Evolutionary conservation across 2,888 invertebrate genomes (phyloP).

Genomic region (Trachelus iudaicus): DNA sequence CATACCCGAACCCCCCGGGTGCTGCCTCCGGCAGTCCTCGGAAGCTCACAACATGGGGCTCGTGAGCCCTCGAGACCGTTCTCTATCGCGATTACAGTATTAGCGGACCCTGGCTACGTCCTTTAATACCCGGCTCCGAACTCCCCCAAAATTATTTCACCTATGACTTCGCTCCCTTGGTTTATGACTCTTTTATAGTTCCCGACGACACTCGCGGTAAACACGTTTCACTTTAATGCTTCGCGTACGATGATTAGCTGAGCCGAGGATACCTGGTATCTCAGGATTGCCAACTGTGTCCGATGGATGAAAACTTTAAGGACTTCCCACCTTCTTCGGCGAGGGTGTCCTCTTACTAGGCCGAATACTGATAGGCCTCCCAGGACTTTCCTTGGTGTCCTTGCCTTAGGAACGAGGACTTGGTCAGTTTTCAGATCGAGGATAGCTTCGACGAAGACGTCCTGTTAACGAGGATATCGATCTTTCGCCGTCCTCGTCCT

Average conservation of each 20-base stretch:
- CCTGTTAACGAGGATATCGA: neutral
- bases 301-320: neutral
- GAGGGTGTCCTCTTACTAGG: neutral
- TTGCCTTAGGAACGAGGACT: neutral
- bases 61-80: conserved; percentile 36
- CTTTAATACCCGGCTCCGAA: neutral
- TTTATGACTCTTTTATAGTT: conserved; percentile 9
- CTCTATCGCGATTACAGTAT: conserved; percentile 14
- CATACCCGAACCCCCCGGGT: conserved; percentile 57
- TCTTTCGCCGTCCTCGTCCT: neutral
- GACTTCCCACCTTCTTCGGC: neutral
- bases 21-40: conserved; percentile 56
- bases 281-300: neutral
- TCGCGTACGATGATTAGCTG: neutral
- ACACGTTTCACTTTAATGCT: neutral
- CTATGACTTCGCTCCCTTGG: neutral
- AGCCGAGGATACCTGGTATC: neutral
- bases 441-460: neutral
- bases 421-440: neutral
- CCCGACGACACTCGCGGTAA: neutral
- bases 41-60: conserved; percentile 63
- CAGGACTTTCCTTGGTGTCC: neutral
- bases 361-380: neutral
- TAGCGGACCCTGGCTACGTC: neutral
- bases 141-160: neutral